Evolutionary conservation across 1,140 invertebrate genomes (phyloP).

Genomic region (Steinernema feltiae): DNA sequence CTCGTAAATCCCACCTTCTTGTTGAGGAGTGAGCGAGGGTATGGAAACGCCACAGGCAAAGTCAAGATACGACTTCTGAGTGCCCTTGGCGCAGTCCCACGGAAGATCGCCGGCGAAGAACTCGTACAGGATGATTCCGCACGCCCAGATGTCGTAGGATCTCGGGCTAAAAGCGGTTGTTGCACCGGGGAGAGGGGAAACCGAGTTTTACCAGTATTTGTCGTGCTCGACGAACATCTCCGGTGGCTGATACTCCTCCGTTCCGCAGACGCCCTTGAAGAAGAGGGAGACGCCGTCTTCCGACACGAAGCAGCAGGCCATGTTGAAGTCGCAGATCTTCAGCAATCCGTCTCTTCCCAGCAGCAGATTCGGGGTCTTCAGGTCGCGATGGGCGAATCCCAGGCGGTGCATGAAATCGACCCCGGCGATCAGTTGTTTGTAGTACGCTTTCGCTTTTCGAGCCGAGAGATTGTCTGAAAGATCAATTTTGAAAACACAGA

Average conservation of each 20-base stretch:
- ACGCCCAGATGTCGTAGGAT: slow-evolving; percentile 1
- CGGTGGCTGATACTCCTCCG: not conserved
- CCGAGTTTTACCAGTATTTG: not conserved
- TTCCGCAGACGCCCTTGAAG: not conserved
- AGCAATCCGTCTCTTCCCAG: not conserved
- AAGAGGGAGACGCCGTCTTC: not conserved
- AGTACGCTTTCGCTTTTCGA: not conserved
- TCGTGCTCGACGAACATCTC: not conserved
- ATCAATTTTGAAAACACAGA: not conserved
- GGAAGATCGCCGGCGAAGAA: not conserved
- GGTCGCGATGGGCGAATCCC: not conserved
- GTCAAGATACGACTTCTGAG: not conserved
- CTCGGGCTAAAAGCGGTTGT: not conserved
- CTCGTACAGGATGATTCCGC: not conserved
- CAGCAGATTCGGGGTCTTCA: not conserved
- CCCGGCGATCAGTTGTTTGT: not conserved
- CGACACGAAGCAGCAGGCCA: not conserved
- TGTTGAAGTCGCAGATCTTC: not conserved
- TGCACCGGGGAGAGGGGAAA: not conserved
- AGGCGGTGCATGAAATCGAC: not conserved
- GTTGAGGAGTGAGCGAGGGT: not conserved
- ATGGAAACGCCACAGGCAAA: not conserved
- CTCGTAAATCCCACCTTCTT: not conserved
- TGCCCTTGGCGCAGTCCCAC: not conserved
- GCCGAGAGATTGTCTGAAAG: not conserved